phyloP scores from a whole-genome alignment of 2,113 vertebrate species.

The Dromiciops gliroides region DNA sequence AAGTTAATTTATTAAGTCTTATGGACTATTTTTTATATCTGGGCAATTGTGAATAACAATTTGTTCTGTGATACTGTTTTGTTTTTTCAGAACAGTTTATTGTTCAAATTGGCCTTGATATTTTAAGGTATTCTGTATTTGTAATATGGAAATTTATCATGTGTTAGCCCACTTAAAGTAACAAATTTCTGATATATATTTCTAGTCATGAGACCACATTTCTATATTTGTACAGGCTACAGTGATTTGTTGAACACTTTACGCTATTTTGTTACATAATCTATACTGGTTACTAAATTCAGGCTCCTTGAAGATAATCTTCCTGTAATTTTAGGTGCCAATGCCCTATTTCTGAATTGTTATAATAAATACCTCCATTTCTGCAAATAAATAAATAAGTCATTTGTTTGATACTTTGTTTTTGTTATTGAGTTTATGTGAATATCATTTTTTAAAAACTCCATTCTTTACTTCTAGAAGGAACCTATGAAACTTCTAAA shows the following conservation, averaged over 20 bases:
- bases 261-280: background rate
- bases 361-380: background rate
- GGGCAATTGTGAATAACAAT: background rate
- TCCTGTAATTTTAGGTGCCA: background rate
- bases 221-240: background rate
- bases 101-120: background rate
- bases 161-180: background rate
- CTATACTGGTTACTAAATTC: background rate
- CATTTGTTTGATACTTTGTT: background rate
- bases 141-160: background rate
- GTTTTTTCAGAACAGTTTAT: background rate
- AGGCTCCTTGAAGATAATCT: background rate
- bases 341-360: background rate
- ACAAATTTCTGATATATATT: background rate
- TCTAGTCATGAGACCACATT: background rate
- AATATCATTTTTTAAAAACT: background rate
- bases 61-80: background rate
- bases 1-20: background rate
- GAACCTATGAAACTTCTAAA: background rate
- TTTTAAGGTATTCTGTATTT: background rate
- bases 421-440: background rate
- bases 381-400: background rate
- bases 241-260: background rate
- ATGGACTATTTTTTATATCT: background rate
- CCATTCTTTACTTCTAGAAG: background rate